A percentile compares a stretch with the other conserved stretches of the same genome.
Conservation (phyloP, 2,888 invertebrate genomes). For the Amblyteles armatorius region DNA sequence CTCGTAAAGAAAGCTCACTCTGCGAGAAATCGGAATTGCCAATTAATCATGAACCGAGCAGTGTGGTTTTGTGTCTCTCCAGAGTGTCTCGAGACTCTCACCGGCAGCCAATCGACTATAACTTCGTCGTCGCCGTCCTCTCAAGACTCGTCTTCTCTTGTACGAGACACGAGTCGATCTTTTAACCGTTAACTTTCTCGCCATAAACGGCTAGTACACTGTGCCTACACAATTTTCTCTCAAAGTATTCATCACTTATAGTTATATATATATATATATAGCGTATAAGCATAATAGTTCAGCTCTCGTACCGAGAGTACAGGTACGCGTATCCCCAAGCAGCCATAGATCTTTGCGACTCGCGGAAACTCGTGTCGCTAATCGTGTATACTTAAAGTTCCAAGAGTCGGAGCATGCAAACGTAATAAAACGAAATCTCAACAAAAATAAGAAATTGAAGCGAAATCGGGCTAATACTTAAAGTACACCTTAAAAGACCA, state of each 20-base stretch:
- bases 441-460: too few relatives aligned
- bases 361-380: too few relatives aligned
- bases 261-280: constrained; percentile 1
- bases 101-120: constrained; percentile 35
- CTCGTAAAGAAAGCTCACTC: too few relatives aligned
- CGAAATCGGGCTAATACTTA: too few relatives aligned
- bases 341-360: too few relatives aligned
- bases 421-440: too few relatives aligned
- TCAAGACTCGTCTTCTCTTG: constrained; percentile 33
- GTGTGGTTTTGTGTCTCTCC: background rate
- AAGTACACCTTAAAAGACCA: too few relatives aligned
- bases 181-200: constrained; percentile 65
- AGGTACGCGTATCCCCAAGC: too few relatives aligned
- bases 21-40: constrained; percentile 33
- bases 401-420: too few relatives aligned
- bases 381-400: too few relatives aligned
- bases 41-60: constrained; percentile 31
- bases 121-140: constrained; percentile 12
- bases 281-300: too few relatives aligned
- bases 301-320: background rate
- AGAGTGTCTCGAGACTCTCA: background rate
- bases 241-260: constrained; percentile 3
- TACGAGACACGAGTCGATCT: constrained; percentile 4
- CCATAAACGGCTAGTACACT: constrained; percentile 52
- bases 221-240: constrained; percentile 20